Evolutionary conservation across 2,888 invertebrate genomes (phyloP).

Genomic region (Eilema sororculum): DNA sequence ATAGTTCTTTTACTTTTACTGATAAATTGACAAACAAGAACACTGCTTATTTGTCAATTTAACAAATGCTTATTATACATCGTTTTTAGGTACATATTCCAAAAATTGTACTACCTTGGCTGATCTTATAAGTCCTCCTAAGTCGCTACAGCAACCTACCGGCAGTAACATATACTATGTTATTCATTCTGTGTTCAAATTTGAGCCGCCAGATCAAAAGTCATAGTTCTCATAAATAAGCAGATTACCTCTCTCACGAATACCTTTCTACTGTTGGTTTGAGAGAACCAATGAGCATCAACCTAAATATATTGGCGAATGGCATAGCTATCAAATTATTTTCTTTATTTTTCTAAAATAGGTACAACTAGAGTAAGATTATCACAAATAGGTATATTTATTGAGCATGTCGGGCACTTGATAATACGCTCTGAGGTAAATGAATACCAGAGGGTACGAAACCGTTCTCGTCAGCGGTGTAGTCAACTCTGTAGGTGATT

Average conservation of each 20-base stretch:
- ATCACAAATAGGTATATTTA: constrained; percentile 14
- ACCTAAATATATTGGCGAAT: background rate
- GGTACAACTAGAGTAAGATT: background rate
- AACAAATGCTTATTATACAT: no score
- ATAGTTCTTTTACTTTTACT: background rate
- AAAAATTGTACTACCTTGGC: background rate
- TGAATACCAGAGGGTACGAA: constrained; percentile 74
- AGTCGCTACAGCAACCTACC: background rate
- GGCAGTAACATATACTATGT: no score
- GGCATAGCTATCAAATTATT: background rate
- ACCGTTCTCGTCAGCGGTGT: constrained; percentile 81
- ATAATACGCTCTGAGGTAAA: constrained; percentile 66
- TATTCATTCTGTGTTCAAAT: background rate
- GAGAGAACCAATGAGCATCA: background rate
- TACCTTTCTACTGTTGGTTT: no score
- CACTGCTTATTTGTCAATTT: background rate
- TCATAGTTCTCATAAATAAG: background rate
- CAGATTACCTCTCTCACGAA: no score
- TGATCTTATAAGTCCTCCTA: background rate
- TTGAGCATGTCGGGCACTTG: constrained; percentile 22
- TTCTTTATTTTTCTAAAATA: background rate
- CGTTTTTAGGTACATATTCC: no score
- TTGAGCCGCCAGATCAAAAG: background rate
- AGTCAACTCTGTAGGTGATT: constrained; percentile 80
- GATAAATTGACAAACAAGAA: background rate